These are phyloP conservation scores for Synergus japonicus DNA, from an alignment of 2,888 invertebrate species.

Conservation along the genomic window DNA sequence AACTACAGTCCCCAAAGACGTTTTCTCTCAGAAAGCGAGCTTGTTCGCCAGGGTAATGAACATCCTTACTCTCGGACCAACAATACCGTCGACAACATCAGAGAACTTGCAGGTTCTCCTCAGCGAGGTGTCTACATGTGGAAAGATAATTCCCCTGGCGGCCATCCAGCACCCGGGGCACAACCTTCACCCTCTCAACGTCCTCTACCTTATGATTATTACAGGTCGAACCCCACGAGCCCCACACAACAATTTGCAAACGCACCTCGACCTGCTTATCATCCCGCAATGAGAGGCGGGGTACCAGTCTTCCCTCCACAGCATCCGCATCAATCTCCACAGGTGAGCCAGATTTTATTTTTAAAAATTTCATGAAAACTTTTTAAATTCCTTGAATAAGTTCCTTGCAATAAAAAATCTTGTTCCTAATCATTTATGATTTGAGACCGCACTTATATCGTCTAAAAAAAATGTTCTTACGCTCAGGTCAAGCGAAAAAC, in stretches of 20 bases:
- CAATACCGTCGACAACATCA: conserved; percentile 91
- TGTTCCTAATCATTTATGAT: too few species aligned
- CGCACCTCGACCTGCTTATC: conserved; percentile 79
- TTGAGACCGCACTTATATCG: too few species aligned
- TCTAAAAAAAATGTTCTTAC: conserved; percentile 25
- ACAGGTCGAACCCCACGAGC: conserved; percentile 87
- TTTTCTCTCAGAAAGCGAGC: conserved; percentile 89
- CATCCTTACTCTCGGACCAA: conserved; percentile 84
- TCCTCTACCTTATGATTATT: conserved; percentile 77
- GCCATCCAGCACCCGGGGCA: conserved; percentile 74
- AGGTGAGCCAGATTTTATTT: conserved; percentile 63
- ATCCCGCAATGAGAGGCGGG: conserved; percentile 83
- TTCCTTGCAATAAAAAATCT: too few species aligned
- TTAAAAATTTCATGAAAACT: too few species aligned
- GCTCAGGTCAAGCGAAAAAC: conserved; percentile 72
- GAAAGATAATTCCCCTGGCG: conserved; percentile 87
- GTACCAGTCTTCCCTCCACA: conserved; percentile 84
- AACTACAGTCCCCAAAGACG: conserved; percentile 76
- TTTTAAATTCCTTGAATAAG: too few species aligned
- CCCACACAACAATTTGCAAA: conserved; percentile 81
- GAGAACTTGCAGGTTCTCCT: conserved; percentile 92
- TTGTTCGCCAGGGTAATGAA: conserved; percentile 77
- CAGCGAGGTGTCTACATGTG: conserved; percentile 90
- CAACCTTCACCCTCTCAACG: conserved; percentile 59
- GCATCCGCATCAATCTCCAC: conserved; percentile 75